phyloP scores from a whole-genome alignment of 2,797 vertebrate genomes.

The Furcifer pardalis region DNA sequence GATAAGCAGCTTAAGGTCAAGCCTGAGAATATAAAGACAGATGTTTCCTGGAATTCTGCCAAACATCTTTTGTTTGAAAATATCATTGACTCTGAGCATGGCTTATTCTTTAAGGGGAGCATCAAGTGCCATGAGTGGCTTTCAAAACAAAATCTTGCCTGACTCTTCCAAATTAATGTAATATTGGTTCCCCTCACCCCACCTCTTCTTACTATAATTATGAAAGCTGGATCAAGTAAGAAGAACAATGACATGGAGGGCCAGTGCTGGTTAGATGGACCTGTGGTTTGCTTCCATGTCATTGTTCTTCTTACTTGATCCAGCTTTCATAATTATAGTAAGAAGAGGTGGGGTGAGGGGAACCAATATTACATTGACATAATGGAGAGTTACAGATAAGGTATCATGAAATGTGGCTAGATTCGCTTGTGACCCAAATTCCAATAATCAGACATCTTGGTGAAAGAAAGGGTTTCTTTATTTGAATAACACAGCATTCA shows the following conservation, averaged over 20 bases:
- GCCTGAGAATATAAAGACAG: too few species aligned
- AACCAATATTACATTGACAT: not conserved
- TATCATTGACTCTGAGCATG: not conserved
- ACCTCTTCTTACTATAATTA: not conserved
- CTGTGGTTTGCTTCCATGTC: too few species aligned
- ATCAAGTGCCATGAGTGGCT: not conserved
- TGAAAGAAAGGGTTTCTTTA: too few species aligned
- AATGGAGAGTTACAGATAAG: too few species aligned
- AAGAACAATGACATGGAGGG: not conserved
- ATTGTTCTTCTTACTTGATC: not conserved
- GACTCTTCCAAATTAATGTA: not conserved
- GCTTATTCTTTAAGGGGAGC: not conserved
- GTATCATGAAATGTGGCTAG: too few species aligned
- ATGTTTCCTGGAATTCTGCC: slow-evolving; percentile 7
- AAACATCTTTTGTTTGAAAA: not conserved
- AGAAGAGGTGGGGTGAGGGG: not conserved
- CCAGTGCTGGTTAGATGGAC: too few species aligned
- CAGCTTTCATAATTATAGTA: not conserved
- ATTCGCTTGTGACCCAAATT: too few species aligned
- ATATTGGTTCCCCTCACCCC: not conserved
- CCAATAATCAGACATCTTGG: too few species aligned
- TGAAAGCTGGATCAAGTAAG: not conserved
- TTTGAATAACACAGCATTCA: too few species aligned
- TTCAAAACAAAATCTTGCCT: not conserved
- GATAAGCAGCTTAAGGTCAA: not conserved